phyloP scores from a whole-genome alignment of 2,797 vertebrate genomes.

The Melanogrammus aeglefinus region DNA sequence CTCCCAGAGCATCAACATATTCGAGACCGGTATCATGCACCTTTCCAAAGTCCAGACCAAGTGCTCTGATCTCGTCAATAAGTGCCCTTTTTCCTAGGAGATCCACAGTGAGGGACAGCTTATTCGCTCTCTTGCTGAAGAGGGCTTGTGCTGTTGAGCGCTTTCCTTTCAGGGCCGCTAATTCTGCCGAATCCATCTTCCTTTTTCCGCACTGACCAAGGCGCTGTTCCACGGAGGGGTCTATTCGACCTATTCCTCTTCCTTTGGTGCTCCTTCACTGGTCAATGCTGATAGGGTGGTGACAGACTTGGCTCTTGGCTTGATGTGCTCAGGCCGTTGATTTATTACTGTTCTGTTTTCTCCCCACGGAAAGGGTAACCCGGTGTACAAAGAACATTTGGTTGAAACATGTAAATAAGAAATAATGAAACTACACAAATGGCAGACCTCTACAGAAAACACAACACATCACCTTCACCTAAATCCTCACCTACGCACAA shows the following conservation, averaged over 20 bases:
- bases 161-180: slow-evolving; percentile 4
- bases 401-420: no score
- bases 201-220: slow-evolving; percentile 12
- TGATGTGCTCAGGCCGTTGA: not conserved
- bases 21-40: slow-evolving; percentile 18
- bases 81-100: slow-evolving; percentile 15
- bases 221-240: not conserved
- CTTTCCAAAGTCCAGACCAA: slow-evolving; percentile 23
- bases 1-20: slow-evolving; percentile 18
- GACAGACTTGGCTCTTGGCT: not conserved
- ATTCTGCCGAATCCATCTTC: not conserved
- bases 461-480: no score
- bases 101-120: slow-evolving; percentile 10
- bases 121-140: not conserved
- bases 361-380: slow-evolving; percentile 8
- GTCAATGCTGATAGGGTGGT: not conserved
- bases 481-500: no score
- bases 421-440: no score
- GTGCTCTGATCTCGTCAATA: slow-evolving; percentile 18
- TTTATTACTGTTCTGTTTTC: not conserved
- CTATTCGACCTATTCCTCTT: slow-evolving; percentile 11
- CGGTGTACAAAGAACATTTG: no score
- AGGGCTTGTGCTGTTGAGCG: not conserved
- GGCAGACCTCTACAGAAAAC: no score
- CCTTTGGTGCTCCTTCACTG: slow-evolving; percentile 6